Evolutionary conservation across 2,113 vertebrate species (phyloP).

Genomic region (Athene cunicularia): DNA sequence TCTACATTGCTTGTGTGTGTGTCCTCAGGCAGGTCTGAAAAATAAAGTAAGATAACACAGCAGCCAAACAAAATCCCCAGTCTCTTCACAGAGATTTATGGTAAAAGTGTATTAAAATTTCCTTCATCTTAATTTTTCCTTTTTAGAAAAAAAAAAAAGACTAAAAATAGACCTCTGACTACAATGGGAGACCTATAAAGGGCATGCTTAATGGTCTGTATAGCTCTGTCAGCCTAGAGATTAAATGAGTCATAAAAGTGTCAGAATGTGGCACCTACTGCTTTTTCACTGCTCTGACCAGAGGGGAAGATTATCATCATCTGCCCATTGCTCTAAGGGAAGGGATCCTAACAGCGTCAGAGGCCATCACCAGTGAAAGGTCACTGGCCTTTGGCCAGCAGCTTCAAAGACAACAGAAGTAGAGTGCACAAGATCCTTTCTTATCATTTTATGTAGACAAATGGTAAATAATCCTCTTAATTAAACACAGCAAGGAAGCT

Average conservation of each 20-base stretch:
- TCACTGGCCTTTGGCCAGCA: neutral
- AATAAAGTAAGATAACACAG: neutral
- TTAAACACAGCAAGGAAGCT: neutral
- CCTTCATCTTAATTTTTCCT: neutral
- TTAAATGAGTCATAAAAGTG: neutral
- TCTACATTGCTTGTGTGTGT: neutral
- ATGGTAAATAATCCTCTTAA: neutral
- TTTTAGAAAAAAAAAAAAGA: neutral
- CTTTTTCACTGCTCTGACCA: neutral
- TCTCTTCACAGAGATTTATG: neutral
- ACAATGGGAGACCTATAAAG: neutral
- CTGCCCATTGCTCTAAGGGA: neutral
- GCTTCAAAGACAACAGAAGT: neutral
- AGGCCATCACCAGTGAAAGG: neutral
- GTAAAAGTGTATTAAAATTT: neutral
- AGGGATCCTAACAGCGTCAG: neutral
- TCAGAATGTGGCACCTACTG: neutral
- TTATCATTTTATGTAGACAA: neutral
- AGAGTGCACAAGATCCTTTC: neutral
- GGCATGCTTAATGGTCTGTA: neutral
- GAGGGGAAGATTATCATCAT: neutral
- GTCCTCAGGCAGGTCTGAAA: neutral
- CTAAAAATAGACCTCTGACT: neutral
- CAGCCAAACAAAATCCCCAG: neutral
- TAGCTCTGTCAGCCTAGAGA: neutral